A percentile compares a stretch with the other conserved stretches of the same genome.
Conservation (phyloP, 2,797 vertebrate genomes). For the Anguilla marmorata region DNA sequence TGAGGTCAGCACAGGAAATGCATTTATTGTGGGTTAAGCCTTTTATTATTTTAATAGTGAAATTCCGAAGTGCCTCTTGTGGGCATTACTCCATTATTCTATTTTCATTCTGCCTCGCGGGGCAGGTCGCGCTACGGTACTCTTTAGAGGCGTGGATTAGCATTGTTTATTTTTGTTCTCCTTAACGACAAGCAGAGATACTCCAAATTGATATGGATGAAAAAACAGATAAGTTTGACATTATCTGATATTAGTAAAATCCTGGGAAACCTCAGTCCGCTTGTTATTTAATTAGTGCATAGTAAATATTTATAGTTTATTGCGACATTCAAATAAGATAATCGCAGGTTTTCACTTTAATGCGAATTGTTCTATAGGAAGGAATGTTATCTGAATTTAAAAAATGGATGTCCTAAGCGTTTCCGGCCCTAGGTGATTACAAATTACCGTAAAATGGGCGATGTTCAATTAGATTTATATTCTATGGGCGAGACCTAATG, state of each 20-base stretch:
- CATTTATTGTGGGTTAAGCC: background rate
- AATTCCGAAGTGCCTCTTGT: constrained; percentile 24
- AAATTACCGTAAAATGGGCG: background rate
- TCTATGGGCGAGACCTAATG: background rate
- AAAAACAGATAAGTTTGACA: background rate
- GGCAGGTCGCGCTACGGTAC: background rate
- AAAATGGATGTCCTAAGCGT: background rate
- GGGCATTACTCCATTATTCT: constrained; percentile 27
- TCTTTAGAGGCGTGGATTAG: constrained; percentile 23
- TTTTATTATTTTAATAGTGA: constrained; percentile 35
- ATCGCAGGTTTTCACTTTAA: background rate
- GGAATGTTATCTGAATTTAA: background rate
- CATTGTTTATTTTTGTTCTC: constrained; percentile 51
- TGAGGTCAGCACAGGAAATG: constrained; percentile 24
- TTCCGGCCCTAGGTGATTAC: background rate
- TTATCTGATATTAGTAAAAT: constrained; percentile 18
- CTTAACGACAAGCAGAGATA: constrained; percentile 45
- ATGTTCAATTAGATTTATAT: too few species aligned
- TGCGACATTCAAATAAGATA: background rate
- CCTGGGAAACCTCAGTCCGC: background rate
- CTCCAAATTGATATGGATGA: constrained; percentile 40
- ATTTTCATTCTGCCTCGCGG: constrained; percentile 38
- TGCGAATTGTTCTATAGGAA: background rate
- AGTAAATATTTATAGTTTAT: constrained; percentile 12
- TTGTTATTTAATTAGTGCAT: constrained; percentile 10